These are phyloP conservation scores for Pyrrhosoma nymphula DNA, from an alignment of 2,888 invertebrate genomes.

Conservation along the genomic window DNA sequence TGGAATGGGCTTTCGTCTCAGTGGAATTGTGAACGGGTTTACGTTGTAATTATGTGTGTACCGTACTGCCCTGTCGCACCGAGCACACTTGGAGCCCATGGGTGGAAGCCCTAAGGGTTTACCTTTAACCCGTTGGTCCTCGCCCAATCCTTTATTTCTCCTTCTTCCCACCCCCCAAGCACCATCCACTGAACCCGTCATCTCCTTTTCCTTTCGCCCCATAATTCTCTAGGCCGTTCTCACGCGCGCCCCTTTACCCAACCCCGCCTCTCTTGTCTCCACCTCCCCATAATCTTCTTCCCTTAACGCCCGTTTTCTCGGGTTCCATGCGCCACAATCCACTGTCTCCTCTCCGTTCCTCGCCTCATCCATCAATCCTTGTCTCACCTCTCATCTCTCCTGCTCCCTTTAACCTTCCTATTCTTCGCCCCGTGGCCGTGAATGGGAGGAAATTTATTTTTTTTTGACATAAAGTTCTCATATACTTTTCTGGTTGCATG, in stretches of 20 bases:
- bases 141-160: not conserved
- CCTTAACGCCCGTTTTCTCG: not conserved
- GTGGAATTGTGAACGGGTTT: not conserved
- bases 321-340: not conserved
- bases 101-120: not conserved
- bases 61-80: not conserved
- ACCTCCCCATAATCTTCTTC: not conserved
- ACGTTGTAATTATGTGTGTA: not conserved
- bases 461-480: not conserved
- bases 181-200: not conserved
- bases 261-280: not conserved
- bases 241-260: not conserved
- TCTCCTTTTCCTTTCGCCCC: not conserved
- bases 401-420: not conserved
- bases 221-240: not conserved
- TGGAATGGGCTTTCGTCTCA: not conserved
- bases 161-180: not conserved
- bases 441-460: not conserved
- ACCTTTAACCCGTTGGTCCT: not conserved
- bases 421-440: not conserved
- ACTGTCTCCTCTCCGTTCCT: not conserved
- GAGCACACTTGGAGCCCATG: not conserved
- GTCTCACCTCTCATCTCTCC: not conserved
- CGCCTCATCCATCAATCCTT: conserved; percentile 36
- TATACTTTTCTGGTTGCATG: not conserved